Conservation (phyloP, 2,888 invertebrate genomes). For the Calameuta pallipes region DNA sequence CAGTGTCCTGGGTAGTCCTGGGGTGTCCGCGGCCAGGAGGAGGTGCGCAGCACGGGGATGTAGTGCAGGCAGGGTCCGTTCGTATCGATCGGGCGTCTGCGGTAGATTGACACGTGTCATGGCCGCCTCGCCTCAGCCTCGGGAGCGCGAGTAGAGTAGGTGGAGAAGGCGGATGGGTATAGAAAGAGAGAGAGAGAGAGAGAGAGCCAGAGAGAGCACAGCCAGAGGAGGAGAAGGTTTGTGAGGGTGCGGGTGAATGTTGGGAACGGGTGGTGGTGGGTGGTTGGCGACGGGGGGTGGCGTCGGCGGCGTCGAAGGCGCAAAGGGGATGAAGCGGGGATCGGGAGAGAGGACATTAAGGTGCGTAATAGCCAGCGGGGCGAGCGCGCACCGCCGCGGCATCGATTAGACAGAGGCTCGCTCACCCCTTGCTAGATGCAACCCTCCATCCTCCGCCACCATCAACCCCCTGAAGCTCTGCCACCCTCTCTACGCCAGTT, state of each 20-base stretch:
- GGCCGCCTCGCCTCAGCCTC: conserved; percentile 55
- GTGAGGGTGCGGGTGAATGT: conserved; percentile 1
- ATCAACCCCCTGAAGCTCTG: conserved; percentile 28
- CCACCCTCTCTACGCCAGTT: conserved; percentile 32
- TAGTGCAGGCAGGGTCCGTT: conserved; percentile 53
- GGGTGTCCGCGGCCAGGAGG: conserved; percentile 24
- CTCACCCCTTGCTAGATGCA: conserved; percentile 57
- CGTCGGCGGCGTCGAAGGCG: conserved; percentile 45
- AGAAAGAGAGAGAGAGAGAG: conserved; percentile 28
- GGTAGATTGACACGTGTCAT: conserved; percentile 67
- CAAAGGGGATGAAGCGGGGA: conserved; percentile 25
- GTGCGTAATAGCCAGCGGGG: conserved; percentile 67
- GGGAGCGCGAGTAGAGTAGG: conserved; percentile 24
- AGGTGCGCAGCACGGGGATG: conserved; percentile 32
- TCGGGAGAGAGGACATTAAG: conserved; percentile 64
- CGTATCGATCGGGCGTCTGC: conserved; percentile 66
- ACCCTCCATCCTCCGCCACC: conserved; percentile 39
- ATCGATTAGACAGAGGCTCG: conserved; percentile 65
- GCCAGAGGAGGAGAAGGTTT: conserved; percentile 22
- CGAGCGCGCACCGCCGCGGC: conserved; percentile 65
- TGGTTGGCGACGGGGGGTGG: conserved; percentile 28
- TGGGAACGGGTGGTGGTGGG: conserved; percentile 25
- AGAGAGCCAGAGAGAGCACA: background rate
- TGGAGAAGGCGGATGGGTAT: conserved; percentile 35
- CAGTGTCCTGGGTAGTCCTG: conserved; percentile 9